A percentile compares a stretch with the other conserved stretches of the same genome.
Evolutionary conservation across 2,797 vertebrate species (phyloP).

Genomic region (Enteromius fasciolatus): DNA sequence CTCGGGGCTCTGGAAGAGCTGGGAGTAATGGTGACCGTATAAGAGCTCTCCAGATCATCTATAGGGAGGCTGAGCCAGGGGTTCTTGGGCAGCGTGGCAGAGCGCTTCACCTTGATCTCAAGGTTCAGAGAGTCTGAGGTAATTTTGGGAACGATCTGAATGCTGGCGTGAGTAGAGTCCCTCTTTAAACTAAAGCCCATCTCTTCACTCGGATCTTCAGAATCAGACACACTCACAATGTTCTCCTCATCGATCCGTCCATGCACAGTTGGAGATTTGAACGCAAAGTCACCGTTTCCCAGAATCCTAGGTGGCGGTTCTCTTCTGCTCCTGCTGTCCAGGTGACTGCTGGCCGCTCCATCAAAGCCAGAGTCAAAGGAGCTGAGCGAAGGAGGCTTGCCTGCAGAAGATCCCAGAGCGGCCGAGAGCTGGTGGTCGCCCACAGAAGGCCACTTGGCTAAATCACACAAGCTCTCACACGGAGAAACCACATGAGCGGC

Average conservation of each 20-base stretch:
- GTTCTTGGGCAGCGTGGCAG: conserved; percentile 66
- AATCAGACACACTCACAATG: conserved; percentile 54
- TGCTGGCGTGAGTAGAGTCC: conserved; percentile 58
- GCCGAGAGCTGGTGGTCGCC: conserved; percentile 17
- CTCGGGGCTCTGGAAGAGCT: conserved; percentile 51
- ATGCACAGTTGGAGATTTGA: conserved; percentile 5
- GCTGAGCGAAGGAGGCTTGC: conserved; percentile 68
- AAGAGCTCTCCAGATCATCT: conserved; percentile 74
- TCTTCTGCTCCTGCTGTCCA: conserved; percentile 58
- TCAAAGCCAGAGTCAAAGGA: conserved; percentile 78
- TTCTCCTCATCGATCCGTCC: conserved; percentile 60
- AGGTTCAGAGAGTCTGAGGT: conserved; percentile 67
- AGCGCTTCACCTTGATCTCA: conserved; percentile 74
- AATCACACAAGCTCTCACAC: background rate
- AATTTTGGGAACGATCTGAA: conserved; percentile 69
- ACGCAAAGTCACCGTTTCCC: conserved; percentile 24
- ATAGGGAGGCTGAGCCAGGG: conserved; percentile 79
- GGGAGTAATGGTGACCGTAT: conserved; percentile 72
- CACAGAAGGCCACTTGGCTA: background rate
- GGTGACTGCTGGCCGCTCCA: conserved; percentile 64
- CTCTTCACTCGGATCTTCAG: conserved; percentile 53
- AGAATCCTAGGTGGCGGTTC: conserved; percentile 39
- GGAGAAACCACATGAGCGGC: background rate
- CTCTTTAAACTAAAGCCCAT: conserved; percentile 51
- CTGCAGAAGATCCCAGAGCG: background rate